Base-by-base conservation (phyloP, 2,888 invertebrate genomes). In the Drosophila neutralis region DNA sequence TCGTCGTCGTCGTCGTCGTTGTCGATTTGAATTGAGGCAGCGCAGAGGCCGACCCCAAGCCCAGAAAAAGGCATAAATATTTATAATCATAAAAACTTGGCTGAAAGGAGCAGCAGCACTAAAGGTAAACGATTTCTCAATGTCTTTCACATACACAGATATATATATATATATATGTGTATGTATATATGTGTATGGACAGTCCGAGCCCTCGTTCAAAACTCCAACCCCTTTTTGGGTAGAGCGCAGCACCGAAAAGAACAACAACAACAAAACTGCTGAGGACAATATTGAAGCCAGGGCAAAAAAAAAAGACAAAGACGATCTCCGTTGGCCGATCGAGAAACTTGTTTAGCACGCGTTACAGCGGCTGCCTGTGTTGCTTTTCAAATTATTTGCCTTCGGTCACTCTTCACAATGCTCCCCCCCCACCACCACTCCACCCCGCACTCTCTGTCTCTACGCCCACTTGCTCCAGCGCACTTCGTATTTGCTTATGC, bases 321-420 rank as follows among this genome's bases (percentile, higher is more conserved):
- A 83, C 81, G 83, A 76, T 85, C 90, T 72, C 48, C 70, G 69
- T 71, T 71, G 64, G 64, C 67, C 77, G 85, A 82, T 80, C 86
- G 65, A 80, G 71, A 87, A 86, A 89, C 89, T 90, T 90, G 89
- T 91, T 89, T 91, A 91, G 89, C 91, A 91, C 89, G 91, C 91
- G 89, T 89, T 91, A 80, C 91, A 82, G 78, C 88, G 82, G 91
- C 89, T 89, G 91, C 91, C 90, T 86, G 91, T 89, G 77, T 91
- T 88, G 86, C 69, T 90, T 83, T 83, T 89, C 86, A 77, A 85
- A 85, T 83, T 76, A 82, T 90, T 87, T 90, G 82, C 76, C 88
- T 85, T 84, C 80, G 87, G 90, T 80, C 87, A 75, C 74, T 76
- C 76, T 45, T 48, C 63, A n/a, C 59, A 42, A 35, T 27, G 51